Percentiles rank a stretch among this genome's conserved stretches.
Evolutionary conservation across 1,140 invertebrate species (phyloP).

Genomic region (Platorchestia sp.): DNA sequence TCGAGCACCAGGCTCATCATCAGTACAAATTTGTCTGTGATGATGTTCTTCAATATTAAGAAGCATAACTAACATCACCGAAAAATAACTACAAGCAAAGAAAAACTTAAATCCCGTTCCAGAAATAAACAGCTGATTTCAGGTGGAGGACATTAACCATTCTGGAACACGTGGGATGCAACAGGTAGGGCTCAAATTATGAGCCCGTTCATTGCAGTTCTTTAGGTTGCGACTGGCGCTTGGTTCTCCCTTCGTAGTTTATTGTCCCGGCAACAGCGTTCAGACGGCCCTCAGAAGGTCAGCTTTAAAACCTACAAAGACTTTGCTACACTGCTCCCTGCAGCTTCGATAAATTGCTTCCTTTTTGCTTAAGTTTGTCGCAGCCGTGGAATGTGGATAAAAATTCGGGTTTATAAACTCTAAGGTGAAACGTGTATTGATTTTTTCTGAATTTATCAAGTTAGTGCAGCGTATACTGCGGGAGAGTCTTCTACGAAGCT

Average conservation of each 20-base stretch:
- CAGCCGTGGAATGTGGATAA: not conserved
- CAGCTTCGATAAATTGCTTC: not conserved
- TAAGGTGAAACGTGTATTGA: not conserved
- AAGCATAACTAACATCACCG: not conserved
- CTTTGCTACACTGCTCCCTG: not conserved
- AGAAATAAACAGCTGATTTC: not conserved
- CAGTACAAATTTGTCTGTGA: not conserved
- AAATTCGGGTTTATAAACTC: not conserved
- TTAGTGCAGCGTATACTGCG: not conserved
- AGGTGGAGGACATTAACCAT: not conserved
- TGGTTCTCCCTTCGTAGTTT: conserved; percentile 42
- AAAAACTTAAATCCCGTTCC: not conserved
- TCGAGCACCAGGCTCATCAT: no score
- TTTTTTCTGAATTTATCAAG: not conserved
- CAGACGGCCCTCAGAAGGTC: not conserved
- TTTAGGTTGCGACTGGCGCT: conserved; percentile 28
- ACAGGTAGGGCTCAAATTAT: conserved; percentile 41
- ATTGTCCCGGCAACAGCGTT: conserved; percentile 39
- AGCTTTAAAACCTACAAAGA: conserved; percentile 25
- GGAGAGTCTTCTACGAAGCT: not conserved
- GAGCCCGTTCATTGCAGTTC: conserved; percentile 41
- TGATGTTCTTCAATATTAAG: no score
- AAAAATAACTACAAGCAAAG: not conserved
- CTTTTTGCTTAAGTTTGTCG: not conserved
- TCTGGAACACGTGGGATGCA: conserved; percentile 27